phyloP scores from a whole-genome alignment of 1,140 invertebrate genomes.

The Neuroterus valhalla region DNA sequence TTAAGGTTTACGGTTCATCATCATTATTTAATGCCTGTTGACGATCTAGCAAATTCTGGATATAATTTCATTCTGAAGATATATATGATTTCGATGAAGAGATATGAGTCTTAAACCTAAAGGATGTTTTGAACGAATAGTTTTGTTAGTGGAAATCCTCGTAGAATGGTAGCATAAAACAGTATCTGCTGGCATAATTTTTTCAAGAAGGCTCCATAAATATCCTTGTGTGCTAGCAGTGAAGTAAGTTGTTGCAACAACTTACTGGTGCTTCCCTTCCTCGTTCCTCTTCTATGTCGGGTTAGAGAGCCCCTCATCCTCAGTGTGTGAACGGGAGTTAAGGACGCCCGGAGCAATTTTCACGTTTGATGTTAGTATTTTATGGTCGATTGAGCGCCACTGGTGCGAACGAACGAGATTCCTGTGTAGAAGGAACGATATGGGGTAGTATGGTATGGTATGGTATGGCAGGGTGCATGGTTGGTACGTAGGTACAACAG shows the following conservation, averaged over 20 bases:
- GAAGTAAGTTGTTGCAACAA: conserved; percentile 17
- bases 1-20: conserved; percentile 2
- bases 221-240: background rate
- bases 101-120: background rate
- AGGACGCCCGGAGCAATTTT: conserved; percentile 21
- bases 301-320: conserved; percentile 7
- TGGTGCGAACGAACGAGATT: conserved; percentile 59
- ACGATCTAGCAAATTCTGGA: background rate
- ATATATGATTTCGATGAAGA: background rate
- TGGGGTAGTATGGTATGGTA: conserved; percentile 41
- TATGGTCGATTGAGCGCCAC: conserved; percentile 54
- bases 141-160: no score
- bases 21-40: background rate
- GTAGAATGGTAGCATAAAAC: no score
- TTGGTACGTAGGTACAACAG: conserved; percentile 9
- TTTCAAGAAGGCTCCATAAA: background rate
- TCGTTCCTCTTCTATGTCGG: background rate
- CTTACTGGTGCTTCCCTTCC: background rate
- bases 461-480: conserved; percentile 15
- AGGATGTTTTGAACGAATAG: background rate
- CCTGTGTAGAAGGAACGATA: conserved; percentile 48
- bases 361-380: conserved; percentile 30
- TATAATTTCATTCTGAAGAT: background rate
- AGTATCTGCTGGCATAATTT: background rate
- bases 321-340: conserved; percentile 6